Conservation (phyloP, 1,140 invertebrate species). For the Rhopalosiphum maidis region DNA sequence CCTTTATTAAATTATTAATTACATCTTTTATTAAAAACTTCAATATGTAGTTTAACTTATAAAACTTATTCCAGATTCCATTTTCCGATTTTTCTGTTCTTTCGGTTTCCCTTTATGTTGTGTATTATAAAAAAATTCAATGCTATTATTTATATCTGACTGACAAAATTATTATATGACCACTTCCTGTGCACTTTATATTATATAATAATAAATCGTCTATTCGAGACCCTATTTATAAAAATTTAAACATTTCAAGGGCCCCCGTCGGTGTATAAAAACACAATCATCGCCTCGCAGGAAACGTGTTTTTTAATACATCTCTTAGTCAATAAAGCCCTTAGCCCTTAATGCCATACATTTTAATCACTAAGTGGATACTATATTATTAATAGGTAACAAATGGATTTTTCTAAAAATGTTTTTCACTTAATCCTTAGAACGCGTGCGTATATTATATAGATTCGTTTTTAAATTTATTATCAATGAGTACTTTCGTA, state of each 20-base stretch:
- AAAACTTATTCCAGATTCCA: neutral
- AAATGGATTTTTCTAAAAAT: constrained; percentile 14
- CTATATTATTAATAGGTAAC: neutral
- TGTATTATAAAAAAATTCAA: neutral
- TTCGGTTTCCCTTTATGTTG: neutral
- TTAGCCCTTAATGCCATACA: neutral
- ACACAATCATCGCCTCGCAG: neutral
- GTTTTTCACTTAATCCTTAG: neutral
- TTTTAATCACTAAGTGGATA: neutral
- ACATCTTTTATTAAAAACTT: too few relatives aligned
- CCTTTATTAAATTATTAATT: too few relatives aligned
- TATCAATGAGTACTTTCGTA: neutral
- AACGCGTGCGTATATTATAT: neutral
- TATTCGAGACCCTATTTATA: neutral
- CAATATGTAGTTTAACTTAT: neutral
- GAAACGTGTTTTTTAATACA: neutral
- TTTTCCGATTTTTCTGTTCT: neutral
- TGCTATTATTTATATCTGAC: neutral
- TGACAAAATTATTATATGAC: neutral
- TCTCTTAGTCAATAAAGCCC: neutral
- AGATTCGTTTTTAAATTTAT: neutral
- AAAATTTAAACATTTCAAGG: neutral
- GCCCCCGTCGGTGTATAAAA: neutral
- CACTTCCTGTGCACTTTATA: neutral
- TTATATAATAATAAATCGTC: neutral